phyloP scores from a whole-genome alignment of 2,888 invertebrate genomes.

The Nomada lathburiana region DNA sequence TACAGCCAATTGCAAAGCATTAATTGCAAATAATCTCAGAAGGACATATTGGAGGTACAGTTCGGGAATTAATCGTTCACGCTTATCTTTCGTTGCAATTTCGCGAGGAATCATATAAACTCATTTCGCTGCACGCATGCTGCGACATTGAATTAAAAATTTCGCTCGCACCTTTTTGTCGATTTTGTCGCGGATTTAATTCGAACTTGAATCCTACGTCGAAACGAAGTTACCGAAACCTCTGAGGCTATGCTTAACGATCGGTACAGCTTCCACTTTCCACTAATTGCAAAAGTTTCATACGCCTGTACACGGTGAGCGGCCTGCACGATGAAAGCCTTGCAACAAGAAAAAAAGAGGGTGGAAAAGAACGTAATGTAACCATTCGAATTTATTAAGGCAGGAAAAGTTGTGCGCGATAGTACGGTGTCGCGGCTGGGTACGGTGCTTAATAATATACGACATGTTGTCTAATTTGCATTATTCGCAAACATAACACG shows the following conservation, averaged over 20 bases:
- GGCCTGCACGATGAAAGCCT: neutral
- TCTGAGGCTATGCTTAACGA: neutral
- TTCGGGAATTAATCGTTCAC: no score
- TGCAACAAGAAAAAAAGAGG: neutral
- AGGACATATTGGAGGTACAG: no score
- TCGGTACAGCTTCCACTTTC: slow-evolving; percentile 10
- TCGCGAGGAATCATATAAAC: neutral
- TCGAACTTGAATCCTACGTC: neutral
- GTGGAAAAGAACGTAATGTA: neutral
- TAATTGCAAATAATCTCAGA: no score
- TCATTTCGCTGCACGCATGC: no score
- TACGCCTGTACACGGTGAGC: neutral
- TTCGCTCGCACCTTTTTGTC: neutral
- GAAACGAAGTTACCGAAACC: slow-evolving; percentile 8
- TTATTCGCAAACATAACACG: slow-evolving; percentile 35
- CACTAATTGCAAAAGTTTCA: slow-evolving; percentile 42
- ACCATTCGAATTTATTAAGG: neutral
- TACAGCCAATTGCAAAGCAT: no score
- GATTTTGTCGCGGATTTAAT: neutral
- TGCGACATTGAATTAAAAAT: neutral
- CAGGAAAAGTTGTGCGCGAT: neutral
- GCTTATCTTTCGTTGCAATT: no score
- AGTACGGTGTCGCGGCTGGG: no score
- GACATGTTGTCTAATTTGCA: slow-evolving; percentile 29
- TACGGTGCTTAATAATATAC: neutral